Percentiles rank a stretch among this genome's conserved stretches.
Evolutionary conservation across 2,113 vertebrate species (phyloP).

Genomic region (Parotia lawesii): DNA sequence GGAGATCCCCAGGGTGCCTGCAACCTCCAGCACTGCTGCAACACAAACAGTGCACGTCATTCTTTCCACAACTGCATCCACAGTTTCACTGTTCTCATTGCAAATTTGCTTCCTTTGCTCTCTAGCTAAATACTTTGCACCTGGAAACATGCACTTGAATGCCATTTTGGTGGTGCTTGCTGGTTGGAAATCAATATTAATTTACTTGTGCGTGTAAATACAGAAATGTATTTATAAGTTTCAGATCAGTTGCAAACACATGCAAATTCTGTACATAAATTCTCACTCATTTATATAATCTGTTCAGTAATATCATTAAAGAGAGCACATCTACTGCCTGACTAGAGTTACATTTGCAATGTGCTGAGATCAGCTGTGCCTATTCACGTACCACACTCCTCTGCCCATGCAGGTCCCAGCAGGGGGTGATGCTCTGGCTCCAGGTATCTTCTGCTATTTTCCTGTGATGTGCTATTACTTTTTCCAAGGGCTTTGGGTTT

Average conservation of each 20-base stretch:
- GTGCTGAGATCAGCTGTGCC: conserved; percentile 45
- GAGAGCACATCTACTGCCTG: conserved; percentile 49
- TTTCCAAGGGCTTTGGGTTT: background rate
- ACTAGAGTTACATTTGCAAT: conserved; percentile 52
- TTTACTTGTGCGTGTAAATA: conserved; percentile 55
- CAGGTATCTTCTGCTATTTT: conserved; percentile 2
- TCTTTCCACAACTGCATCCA: background rate
- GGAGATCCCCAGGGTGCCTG: background rate
- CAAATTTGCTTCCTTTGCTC: conserved; percentile 43
- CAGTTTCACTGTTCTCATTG: conserved; percentile 4
- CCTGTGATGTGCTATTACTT: background rate
- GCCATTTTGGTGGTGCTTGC: conserved; percentile 24
- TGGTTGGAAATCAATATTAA: conserved; percentile 57
- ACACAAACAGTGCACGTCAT: background rate
- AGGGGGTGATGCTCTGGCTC: conserved; percentile 40
- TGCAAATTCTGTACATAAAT: conserved; percentile 65
- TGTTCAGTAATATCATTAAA: conserved; percentile 58
- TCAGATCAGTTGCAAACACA: conserved; percentile 66
- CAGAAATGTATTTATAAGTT: conserved; percentile 58
- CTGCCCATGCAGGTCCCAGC: background rate
- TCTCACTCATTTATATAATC: conserved; percentile 64
- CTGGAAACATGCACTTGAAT: conserved; percentile 55
- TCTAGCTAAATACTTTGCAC: conserved; percentile 23
- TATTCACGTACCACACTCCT: background rate
- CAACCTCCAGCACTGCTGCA: background rate